Evolutionary conservation across 1,140 invertebrate genomes (phyloP).

Genomic region (Belonocnema kinseyi): DNA sequence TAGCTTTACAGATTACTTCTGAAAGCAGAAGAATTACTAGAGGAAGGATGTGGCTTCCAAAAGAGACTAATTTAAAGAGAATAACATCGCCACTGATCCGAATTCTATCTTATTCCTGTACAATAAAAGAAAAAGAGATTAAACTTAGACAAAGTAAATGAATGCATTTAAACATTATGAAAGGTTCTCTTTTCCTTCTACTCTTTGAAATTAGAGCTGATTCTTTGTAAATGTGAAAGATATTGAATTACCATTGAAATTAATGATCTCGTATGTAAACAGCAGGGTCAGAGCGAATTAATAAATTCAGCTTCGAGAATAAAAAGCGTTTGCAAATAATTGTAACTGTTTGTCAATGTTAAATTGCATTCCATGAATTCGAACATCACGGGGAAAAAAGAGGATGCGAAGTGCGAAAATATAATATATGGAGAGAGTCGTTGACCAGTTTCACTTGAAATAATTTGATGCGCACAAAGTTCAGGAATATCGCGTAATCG

Average conservation of each 20-base stretch:
- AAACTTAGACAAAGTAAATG: too few relatives aligned
- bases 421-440: background rate
- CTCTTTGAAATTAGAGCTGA: too few relatives aligned
- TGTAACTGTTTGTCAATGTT: conserved; percentile 23
- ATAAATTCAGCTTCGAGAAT: background rate
- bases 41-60: too few relatives aligned
- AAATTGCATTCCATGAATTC: conserved; percentile 5
- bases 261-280: background rate
- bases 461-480: conserved; percentile 23
- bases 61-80: too few relatives aligned
- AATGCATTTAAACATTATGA: too few relatives aligned
- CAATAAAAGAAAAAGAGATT: too few relatives aligned
- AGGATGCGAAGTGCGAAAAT: background rate
- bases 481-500: conserved; percentile 9
- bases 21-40: too few relatives aligned
- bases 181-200: too few relatives aligned
- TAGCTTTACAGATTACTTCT: too few relatives aligned
- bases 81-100: too few relatives aligned
- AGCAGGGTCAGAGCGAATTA: background rate
- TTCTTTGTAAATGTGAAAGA: background rate
- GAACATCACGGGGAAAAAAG: background rate
- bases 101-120: too few relatives aligned
- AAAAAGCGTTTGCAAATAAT: background rate
- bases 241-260: background rate
- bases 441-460: conserved; percentile 7